Evolutionary conservation across 2,888 invertebrate species (phyloP), one percentile per base, ranked within the genome.

Genomic region (Dasypolia templi): DNA sequence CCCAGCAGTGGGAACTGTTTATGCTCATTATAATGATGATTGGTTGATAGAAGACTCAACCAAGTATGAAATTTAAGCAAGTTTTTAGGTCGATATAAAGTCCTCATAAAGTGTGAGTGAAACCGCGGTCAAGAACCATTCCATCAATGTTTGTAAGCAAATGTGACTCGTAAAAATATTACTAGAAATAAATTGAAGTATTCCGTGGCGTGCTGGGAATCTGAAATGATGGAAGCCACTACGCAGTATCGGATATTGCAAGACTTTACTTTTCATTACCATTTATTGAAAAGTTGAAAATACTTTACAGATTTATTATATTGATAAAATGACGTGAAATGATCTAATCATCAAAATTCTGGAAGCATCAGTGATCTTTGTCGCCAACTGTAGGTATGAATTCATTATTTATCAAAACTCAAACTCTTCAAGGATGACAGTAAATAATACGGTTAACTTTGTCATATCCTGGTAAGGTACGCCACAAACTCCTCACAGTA

Each of bases 141-240:
- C 42, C 35, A 49, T 42, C n/a, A n/a, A 71, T 71, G 39, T 39
- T 58, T 58, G 56, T 58, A 58, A 71, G 46, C 46, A 72, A 44
- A 39, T 29, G n/a, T 56, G 35, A 26, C 39, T 56, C 55, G 35
- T 58, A 42, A 72, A 72, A 58, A 58, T 72, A 58, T 42, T 19
- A 72, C 72, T 49, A 42, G n/a, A 39, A 72, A 58, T 72, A 49
- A 58, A 72, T 49, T 26, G 46, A 58, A n/a, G 19, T 11, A 42
- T 72, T 19, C 29, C 19, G 17, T 29, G 19, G 9, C 22, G 56
- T 17, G 29, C 35, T 35, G 35, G n/a, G 35, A 35, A 35, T 35
- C 22, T 56, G 19, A 26, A 56, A 14, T 29, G 9, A 46, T 46
- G 3, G n/a, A 56, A 26, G 29, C 35, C 19, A 39, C n/a, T 14